A percentile compares a stretch with the other conserved stretches of the same genome.
Evolutionary conservation across 2,888 invertebrate species (phyloP).

Genomic region (Operophtera brumata): DNA sequence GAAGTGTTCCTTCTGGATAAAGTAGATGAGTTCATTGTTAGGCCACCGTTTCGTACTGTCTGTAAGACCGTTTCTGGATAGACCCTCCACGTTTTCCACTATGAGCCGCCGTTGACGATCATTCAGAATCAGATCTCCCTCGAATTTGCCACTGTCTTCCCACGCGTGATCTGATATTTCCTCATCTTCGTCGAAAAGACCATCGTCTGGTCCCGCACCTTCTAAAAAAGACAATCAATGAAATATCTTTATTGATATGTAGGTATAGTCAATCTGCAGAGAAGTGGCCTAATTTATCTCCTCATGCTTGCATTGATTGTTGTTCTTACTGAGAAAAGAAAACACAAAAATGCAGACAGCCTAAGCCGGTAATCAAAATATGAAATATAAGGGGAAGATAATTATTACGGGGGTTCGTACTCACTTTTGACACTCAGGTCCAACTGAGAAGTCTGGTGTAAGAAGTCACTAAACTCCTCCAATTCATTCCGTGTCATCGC

Average conservation of each 20-base stretch:
- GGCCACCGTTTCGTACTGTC: constrained; percentile 75
- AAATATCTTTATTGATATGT: background rate
- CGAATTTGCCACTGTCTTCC: constrained; percentile 77
- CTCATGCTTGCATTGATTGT: background rate
- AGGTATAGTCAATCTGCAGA: background rate
- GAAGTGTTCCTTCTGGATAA: constrained; percentile 70
- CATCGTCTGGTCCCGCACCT: constrained; percentile 51
- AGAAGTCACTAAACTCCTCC: constrained; percentile 67
- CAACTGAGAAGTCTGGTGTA: constrained; percentile 65
- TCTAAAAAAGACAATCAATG: constrained; percentile 36
- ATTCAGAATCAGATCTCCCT: constrained; percentile 76
- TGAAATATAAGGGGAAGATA: background rate
- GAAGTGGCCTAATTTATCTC: too few species aligned
- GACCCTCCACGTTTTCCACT: constrained; percentile 67
- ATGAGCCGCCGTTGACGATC: constrained; percentile 69
- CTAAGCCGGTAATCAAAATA: too few species aligned
- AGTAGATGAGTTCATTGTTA: constrained; percentile 69
- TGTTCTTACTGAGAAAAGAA: background rate
- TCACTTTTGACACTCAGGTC: constrained; percentile 72
- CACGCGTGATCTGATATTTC: constrained; percentile 66
- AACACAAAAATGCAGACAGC: background rate
- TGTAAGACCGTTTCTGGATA: constrained; percentile 68
- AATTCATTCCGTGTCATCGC: constrained; percentile 63
- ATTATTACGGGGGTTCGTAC: constrained; percentile 24
- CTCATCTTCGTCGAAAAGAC: constrained; percentile 60